Evolutionary conservation across 2,113 vertebrate species (phyloP), one percentile per base, ranked within the genome.

Genomic region (Acanthisitta chloris): DNA sequence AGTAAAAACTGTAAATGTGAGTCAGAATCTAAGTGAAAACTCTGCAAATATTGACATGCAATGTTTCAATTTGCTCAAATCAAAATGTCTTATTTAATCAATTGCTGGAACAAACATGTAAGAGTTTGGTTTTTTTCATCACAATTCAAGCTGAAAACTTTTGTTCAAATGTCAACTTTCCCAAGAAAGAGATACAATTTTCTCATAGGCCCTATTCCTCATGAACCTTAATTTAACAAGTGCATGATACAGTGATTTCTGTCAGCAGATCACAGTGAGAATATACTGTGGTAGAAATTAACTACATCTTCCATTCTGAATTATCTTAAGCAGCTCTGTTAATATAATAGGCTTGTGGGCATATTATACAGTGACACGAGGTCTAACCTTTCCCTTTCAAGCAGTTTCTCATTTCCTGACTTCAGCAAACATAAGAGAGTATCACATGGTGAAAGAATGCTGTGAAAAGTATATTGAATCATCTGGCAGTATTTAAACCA

Each of bases 361-460:
- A 96, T 87, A 94, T 94, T 96, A 89, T 94, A 81, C 80, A 79
- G 69, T 92, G 92, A 93, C 95, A 97, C 6, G 2, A 93, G 82
- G 81, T 46, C 86, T 95, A 97, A 96, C 90, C 92, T 95, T 93
- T 95, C 92, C 64, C 92, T 96, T 94, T 93, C 94, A 96, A 95
- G 94, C 89, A 96, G 92, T 95, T 96, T 94, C 94, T 95, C 92
- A 96, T 96, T 97, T 95, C 96, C 94, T 95, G 91, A 90, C 88
- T 97, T 93, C 94, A 92, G 89, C 91, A 95, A 95, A 95, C 88
- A 92, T 94, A 81, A 91, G 72, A 94, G 87, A 97, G 64, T 89
- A 95, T 94, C 89, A 95, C 77, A 91, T 92, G 86, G 91, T 89
- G 77, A 94, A 97, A 96, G 80, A 95, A 94, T 92, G 72, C 86